These are phyloP conservation scores for Bombus consobrinus DNA, from an alignment of 1,140 invertebrate species.

Conservation along the genomic window DNA sequence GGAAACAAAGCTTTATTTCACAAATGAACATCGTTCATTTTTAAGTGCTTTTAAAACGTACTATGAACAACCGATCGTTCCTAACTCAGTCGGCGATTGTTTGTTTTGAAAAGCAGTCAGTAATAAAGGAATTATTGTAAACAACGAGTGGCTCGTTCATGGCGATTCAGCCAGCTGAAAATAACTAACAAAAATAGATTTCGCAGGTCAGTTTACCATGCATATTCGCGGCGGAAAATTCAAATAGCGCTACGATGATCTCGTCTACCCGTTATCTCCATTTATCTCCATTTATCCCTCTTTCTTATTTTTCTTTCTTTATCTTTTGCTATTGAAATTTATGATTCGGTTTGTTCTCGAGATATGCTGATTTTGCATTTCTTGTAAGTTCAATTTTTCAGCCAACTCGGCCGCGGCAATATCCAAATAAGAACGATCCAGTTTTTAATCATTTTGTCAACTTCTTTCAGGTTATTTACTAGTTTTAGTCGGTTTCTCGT, in stretches of 20 bases:
- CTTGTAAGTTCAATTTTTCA: not conserved
- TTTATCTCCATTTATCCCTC: too few relatives aligned
- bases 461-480: not conserved
- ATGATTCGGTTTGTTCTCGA: constrained; percentile 1
- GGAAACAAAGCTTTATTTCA: not conserved
- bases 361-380: constrained; percentile 14
- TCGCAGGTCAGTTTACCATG: constrained; percentile 31
- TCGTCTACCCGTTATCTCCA: not conserved
- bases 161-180: not conserved
- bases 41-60: not conserved
- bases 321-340: constrained; percentile 17
- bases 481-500: not conserved
- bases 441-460: constrained; percentile 4
- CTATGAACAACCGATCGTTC: not conserved
- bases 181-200: not conserved
- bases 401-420: not conserved
- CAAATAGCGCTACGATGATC: not conserved
- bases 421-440: not conserved
- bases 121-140: constrained; percentile 1
- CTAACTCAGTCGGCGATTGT: not conserved
- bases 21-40: not conserved
- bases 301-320: too few relatives aligned
- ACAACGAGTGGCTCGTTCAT: constrained; percentile 2
- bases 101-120: not conserved
- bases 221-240: constrained; percentile 10